Percentiles rank a stretch among this genome's conserved stretches.
Conservation (phyloP, 2,113 vertebrate genomes). For the Propithecus coquereli region DNA sequence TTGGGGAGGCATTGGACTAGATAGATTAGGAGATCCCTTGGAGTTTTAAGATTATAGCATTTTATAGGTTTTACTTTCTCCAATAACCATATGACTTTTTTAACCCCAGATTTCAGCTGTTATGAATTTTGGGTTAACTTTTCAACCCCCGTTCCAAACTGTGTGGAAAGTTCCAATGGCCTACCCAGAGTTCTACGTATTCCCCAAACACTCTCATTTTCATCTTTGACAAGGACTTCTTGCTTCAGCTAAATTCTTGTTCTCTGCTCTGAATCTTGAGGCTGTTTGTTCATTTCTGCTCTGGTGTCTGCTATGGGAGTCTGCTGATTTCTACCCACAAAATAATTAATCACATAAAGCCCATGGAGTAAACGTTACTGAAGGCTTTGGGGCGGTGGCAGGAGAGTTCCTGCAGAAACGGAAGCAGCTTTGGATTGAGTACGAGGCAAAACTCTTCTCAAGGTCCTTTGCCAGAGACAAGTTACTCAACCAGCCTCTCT, state of each 20-base stretch:
- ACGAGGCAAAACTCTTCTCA: not conserved
- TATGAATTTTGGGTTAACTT: not conserved
- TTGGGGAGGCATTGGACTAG: not conserved
- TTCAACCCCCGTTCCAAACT: not conserved
- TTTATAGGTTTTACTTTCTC: not conserved
- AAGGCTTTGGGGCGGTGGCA: not conserved
- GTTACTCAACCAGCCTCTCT: not conserved
- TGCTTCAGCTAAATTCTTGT: not conserved
- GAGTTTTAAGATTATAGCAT: not conserved
- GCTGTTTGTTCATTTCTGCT: not conserved
- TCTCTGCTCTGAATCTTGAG: not conserved
- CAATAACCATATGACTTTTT: not conserved
- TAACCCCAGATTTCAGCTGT: not conserved
- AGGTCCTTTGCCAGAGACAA: not conserved
- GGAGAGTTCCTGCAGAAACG: not conserved
- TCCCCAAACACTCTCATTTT: not conserved
- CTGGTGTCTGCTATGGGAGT: not conserved
- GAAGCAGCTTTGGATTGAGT: fast-evolving
- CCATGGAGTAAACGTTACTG: not conserved
- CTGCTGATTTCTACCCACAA: not conserved
- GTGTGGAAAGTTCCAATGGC: not conserved
- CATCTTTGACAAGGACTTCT: not conserved
- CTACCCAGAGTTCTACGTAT: too few species aligned
- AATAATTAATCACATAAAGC: not conserved
- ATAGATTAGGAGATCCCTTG: not conserved